These are phyloP conservation scores for Alligator sinensis DNA, from an alignment of 2,113 vertebrate species.

Conservation along the genomic window DNA sequence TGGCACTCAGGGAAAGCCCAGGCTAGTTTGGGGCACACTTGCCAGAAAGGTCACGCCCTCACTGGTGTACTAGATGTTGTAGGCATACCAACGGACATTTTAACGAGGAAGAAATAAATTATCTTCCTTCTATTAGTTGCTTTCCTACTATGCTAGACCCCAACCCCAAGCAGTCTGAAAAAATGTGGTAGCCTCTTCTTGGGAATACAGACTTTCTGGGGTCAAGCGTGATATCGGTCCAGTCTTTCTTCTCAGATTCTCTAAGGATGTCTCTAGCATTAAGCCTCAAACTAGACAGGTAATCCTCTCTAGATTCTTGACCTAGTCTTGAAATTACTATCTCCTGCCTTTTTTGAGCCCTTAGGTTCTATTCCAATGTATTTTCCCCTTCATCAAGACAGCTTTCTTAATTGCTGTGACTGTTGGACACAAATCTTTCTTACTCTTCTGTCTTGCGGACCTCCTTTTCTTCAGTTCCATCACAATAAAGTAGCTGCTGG, in stretches of 20 bases:
- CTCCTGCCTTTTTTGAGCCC: constrained; percentile 33
- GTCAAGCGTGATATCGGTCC: neutral
- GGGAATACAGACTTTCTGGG: neutral
- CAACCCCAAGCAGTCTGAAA: fast-evolving
- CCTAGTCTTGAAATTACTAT: constrained; percentile 49
- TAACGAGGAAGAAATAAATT: neutral
- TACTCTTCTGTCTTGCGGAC: constrained; percentile 8
- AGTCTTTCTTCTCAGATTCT: neutral
- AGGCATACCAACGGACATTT: neutral
- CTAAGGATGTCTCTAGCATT: neutral
- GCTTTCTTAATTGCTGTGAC: constrained; percentile 46
- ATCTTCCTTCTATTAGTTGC: neutral
- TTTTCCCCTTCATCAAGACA: constrained; percentile 20
- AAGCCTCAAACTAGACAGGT: constrained; percentile 33
- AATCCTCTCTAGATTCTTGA: constrained; percentile 48
- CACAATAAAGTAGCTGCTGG: constrained; percentile 37
- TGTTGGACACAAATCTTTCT: constrained; percentile 15
- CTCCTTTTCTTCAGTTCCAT: constrained; percentile 33
- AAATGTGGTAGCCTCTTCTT: neutral
- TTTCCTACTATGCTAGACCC: neutral
- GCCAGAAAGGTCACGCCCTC: too few species aligned
- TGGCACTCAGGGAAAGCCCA: too few species aligned
- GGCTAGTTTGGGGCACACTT: too few species aligned
- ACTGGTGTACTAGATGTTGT: neutral
- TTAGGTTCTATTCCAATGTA: neutral